A percentile compares a stretch with the other conserved stretches of the same genome.
Evolutionary conservation across 2,888 invertebrate species (phyloP).

Genomic region (Diachrysia chrysitis): DNA sequence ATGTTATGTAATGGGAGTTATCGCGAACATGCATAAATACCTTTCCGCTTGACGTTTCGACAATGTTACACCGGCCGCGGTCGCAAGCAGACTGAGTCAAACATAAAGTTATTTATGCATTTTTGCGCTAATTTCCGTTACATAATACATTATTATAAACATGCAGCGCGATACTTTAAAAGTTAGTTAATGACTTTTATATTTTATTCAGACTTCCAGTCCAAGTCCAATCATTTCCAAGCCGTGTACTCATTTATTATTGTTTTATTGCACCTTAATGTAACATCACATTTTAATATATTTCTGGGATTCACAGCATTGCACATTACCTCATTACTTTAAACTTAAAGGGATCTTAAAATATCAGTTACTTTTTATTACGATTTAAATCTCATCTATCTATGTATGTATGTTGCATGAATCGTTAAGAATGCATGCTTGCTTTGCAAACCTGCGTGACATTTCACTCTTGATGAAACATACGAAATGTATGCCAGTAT

Average conservation of each 20-base stretch:
- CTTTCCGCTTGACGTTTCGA: too few relatives aligned
- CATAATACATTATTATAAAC: too few relatives aligned
- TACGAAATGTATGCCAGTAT: conserved; percentile 19
- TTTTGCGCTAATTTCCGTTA: too few relatives aligned
- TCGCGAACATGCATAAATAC: too few relatives aligned
- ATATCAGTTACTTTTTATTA: neutral
- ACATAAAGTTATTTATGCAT: too few relatives aligned
- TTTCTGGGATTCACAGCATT: conserved; percentile 18
- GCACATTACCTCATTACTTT: conserved; percentile 10
- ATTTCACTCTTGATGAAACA: conserved; percentile 20
- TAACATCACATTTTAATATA: conserved; percentile 10
- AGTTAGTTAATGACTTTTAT: too few relatives aligned
- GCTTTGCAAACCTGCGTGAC: conserved; percentile 31
- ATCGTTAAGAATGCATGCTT: conserved; percentile 37
- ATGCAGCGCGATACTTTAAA: too few relatives aligned
- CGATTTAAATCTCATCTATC: neutral
- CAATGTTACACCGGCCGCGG: too few relatives aligned
- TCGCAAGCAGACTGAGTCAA: too few relatives aligned
- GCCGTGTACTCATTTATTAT: conserved; percentile 58
- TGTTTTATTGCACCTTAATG: conserved; percentile 36
- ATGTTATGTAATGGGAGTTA: too few relatives aligned
- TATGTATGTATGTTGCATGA: conserved; percentile 36
- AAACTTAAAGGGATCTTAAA: neutral
- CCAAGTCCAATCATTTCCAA: conserved; percentile 19
- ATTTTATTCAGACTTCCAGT: conserved; percentile 35